Evolutionary conservation across 2,888 invertebrate species (phyloP).

Genomic region (Melanotus villosus): DNA sequence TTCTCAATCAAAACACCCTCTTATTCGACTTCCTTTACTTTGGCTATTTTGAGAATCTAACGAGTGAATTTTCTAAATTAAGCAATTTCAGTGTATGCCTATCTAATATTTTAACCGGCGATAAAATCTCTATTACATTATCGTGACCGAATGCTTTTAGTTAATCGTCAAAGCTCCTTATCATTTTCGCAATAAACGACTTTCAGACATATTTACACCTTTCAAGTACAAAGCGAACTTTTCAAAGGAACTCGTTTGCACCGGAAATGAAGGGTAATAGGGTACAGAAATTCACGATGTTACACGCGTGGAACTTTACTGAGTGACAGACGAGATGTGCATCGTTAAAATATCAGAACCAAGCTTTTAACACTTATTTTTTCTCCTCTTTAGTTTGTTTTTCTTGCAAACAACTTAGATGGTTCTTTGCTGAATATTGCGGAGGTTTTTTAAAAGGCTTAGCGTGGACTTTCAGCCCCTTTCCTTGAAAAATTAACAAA

Average conservation of each 20-base stretch:
- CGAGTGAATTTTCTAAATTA: constrained; percentile 5
- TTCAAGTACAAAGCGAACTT: not conserved
- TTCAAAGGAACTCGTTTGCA: constrained; percentile 16
- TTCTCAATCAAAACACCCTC: not conserved
- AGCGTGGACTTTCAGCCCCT: too few species aligned
- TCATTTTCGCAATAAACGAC: constrained; percentile 16
- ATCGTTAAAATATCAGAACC: constrained; percentile 2
- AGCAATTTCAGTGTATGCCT: constrained; percentile 6
- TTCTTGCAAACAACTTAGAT: too few species aligned
- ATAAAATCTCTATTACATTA: constrained; percentile 20
- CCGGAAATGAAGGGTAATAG: constrained; percentile 19
- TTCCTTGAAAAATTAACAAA: too few species aligned
- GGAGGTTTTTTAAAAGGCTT: too few species aligned
- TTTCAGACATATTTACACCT: constrained; percentile 5
- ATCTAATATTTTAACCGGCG: not conserved
- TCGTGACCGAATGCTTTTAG: constrained; percentile 19
- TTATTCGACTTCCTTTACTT: not conserved
- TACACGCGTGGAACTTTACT: not conserved
- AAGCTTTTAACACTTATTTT: constrained; percentile 3
- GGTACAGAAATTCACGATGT: not conserved
- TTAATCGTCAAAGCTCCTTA: constrained; percentile 9
- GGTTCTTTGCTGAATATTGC: too few species aligned
- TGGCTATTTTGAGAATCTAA: constrained; percentile 8
- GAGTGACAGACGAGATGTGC: constrained; percentile 15
- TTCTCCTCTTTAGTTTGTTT: too few species aligned